phyloP scores from a whole-genome alignment of 2,113 vertebrate genomes.

The Calidris pugnax region DNA sequence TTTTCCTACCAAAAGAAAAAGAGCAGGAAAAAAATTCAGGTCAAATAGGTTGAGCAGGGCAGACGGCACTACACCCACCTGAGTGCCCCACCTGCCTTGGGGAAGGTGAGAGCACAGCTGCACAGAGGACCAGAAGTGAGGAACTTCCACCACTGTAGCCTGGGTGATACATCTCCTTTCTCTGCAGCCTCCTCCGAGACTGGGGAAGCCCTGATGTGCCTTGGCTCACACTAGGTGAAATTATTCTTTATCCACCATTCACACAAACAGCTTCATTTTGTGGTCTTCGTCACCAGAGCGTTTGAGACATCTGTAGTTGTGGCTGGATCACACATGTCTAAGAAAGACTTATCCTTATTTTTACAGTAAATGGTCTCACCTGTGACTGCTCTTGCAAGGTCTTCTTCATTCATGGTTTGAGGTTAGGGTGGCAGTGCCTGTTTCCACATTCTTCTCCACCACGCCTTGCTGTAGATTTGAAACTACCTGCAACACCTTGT shows the following conservation, averaged over 20 bases:
- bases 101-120: not conserved
- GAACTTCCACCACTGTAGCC: not conserved
- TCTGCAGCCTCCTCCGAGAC: not conserved
- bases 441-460: not conserved
- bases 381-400: accelerated
- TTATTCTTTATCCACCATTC: not conserved
- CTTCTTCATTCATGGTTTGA: not conserved
- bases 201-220: not conserved
- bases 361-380: not conserved
- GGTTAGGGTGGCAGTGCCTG: not conserved
- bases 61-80: not conserved
- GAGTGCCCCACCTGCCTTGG: not conserved
- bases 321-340: not conserved
- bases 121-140: not conserved
- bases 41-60: not conserved
- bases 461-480: not conserved
- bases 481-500: not conserved
- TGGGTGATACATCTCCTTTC: not conserved
- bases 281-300: not conserved
- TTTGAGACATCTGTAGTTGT: not conserved
- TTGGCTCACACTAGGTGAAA: accelerated
- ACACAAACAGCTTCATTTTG: not conserved
- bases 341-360: not conserved
- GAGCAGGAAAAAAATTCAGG: not conserved
- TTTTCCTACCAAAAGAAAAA: not conserved